Base-by-base conservation (phyloP, 2,797 vertebrate genomes). In the Nothura maculosa region DNA sequence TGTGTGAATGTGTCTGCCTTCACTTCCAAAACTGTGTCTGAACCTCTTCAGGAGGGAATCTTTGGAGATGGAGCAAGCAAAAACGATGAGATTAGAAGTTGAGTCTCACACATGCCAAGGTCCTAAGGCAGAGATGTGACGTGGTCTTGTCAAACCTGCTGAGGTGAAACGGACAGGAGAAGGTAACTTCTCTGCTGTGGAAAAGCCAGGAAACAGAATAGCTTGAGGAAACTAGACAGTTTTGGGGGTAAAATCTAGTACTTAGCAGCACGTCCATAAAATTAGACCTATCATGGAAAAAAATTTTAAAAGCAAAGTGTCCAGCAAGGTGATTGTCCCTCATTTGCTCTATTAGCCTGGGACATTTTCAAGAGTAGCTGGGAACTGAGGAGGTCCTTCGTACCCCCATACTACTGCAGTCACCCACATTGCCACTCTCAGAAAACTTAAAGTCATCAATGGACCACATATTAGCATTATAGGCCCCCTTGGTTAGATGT, bases 401-500 rank as follows among this genome's bases (percentile, higher is more conserved):
- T 38, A 58, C 22, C 18, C n/a, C 16, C 9, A 24, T 6, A 11
- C 43, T 47, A 18, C 7, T 27, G 15, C 42, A 27, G 57, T 52
- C 13, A 5, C 5, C 11, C 5, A 13, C 1, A 2, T 16, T 1
- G 1, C 72, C 8, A 8, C 28, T 66, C 34, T 70, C 21, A 6
- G 47, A 52, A 6, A 36, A 57, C 34, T 64, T 27, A 2, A 2
- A 0, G 18, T 32, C 60, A n/a, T 42, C 62, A 82, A 30, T 54
- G 32, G 36, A n/a, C 25, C 24, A 42, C n/a, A 15, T n/a, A 12
- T 28, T 38, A 21, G 13, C 54, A 52, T 58, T 27, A 32, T 10
- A 66, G 47, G 30, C 32, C 32, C 10, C 34, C 32, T 78, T 27
- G 28, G 19, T 60, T 45, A 87, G 55, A 16, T 30, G 57, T 17